Evolutionary conservation across 2,888 invertebrate genomes (phyloP).

Genomic region (Dendrolimus houi): DNA sequence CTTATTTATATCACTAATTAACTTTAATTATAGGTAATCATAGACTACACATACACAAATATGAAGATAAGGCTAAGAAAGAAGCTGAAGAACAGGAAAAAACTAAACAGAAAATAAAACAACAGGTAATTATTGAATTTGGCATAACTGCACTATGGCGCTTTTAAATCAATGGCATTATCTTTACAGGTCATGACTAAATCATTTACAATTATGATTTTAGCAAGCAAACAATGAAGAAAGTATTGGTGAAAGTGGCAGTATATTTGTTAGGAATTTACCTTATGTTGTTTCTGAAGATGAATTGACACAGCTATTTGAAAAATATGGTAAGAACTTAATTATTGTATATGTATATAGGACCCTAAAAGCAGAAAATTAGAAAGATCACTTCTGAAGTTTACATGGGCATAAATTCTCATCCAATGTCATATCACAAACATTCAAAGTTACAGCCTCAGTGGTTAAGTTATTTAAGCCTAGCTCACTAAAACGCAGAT

Average conservation of each 20-base stretch:
- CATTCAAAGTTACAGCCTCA: no score
- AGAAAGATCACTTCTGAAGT: no score
- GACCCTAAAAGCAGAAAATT: no score
- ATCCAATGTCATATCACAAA: no score
- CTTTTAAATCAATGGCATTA: no score
- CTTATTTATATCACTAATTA: no score
- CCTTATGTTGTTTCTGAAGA: slow-evolving; percentile 91
- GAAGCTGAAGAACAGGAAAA: slow-evolving; percentile 51
- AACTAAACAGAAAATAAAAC: slow-evolving; percentile 36
- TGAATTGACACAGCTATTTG: slow-evolving; percentile 88
- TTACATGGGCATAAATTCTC: no score
- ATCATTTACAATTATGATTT: slow-evolving; percentile 3
- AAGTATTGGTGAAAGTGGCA: slow-evolving; percentile 91
- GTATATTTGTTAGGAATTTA: slow-evolving; percentile 94
- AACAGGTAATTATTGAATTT: slow-evolving; percentile 35
- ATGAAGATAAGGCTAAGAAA: slow-evolving; percentile 57
- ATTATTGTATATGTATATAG: neutral
- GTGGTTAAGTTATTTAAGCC: no score
- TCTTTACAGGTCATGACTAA: no score
- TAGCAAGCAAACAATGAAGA: slow-evolving; percentile 80
- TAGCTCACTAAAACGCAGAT: no score
- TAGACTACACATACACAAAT: slow-evolving; percentile 56
- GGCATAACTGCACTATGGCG: no score
- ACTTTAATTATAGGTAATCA: slow-evolving; percentile 43
- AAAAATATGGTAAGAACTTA: slow-evolving; percentile 82